These are phyloP conservation scores for Calameuta filiformis DNA, from an alignment of 2,888 invertebrate species.

Conservation along the genomic window DNA sequence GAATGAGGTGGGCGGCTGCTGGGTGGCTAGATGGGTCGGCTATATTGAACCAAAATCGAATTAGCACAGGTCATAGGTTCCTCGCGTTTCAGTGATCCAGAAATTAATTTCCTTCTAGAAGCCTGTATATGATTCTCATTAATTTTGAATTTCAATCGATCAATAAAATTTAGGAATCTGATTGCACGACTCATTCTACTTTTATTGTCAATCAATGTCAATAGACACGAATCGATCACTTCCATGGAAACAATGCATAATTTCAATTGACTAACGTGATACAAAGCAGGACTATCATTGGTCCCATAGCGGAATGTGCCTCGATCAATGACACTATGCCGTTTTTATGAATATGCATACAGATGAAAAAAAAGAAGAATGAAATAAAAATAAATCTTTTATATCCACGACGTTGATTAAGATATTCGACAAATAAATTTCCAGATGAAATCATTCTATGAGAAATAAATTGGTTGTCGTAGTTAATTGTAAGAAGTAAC, in stretches of 20 bases:
- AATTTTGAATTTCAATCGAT: neutral
- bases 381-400: neutral
- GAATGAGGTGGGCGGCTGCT: slow-evolving; percentile 11
- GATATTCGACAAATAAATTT: neutral
- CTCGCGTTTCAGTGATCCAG: neutral
- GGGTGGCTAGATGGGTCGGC: slow-evolving; percentile 8
- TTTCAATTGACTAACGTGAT: neutral
- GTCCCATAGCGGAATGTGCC: neutral
- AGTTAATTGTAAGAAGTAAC: neutral
- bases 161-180: neutral
- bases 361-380: neutral
- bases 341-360: neutral
- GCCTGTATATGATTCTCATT: neutral
- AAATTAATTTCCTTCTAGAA: neutral
- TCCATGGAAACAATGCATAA: neutral
- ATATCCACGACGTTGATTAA: neutral
- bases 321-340: neutral
- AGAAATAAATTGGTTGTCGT: neutral
- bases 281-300: neutral
- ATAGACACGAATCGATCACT: neutral
- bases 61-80: neutral
- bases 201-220: neutral
- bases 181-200: neutral
- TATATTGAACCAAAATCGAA: neutral
- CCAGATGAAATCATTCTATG: neutral